phyloP scores from a whole-genome alignment of 2,113 vertebrate genomes.

The Antechinus flavipes region DNA sequence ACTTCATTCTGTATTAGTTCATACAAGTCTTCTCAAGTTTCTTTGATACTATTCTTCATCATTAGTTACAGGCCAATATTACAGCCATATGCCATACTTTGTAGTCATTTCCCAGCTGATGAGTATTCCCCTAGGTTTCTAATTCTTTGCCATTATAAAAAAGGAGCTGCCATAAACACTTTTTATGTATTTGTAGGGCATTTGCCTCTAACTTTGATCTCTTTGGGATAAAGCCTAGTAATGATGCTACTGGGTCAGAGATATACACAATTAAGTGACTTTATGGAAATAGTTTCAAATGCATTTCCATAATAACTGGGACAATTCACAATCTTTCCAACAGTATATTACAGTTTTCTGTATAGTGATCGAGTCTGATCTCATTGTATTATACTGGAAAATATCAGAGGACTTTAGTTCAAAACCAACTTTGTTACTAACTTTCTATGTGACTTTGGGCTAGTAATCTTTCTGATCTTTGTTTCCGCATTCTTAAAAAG shows the following conservation, averaged over 20 bases:
- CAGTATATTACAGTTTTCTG: neutral
- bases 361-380: neutral
- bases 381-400: neutral
- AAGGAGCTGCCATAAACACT: neutral
- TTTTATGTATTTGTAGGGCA: neutral
- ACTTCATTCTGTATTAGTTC: neutral
- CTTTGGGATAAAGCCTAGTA: neutral
- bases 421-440: neutral
- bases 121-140: neutral
- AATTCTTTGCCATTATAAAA: neutral
- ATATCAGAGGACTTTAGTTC: neutral
- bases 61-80: neutral
- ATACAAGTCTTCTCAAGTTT: neutral
- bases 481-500: neutral
- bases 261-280: neutral
- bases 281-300: neutral
- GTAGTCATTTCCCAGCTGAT: neutral
- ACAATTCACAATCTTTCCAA: neutral
- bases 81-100: neutral
- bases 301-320: neutral
- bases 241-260: neutral
- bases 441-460: neutral
- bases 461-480: no score
- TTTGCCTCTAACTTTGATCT: neutral
- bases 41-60: neutral